Evolutionary conservation across 2,113 vertebrate species (phyloP), one percentile per base, ranked within the genome.

Genomic region (Megaceryle torquata): DNA sequence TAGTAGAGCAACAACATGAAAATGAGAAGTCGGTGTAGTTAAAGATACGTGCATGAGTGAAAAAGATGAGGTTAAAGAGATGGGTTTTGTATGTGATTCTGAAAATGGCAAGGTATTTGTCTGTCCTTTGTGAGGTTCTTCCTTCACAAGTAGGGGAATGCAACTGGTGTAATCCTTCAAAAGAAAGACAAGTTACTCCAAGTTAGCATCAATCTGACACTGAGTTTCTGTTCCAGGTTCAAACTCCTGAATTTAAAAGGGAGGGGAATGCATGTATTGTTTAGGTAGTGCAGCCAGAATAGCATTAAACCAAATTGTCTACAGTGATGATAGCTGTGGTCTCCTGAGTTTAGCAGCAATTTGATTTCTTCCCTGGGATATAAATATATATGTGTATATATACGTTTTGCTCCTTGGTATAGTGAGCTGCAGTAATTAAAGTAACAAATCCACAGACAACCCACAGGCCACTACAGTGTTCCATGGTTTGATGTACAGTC

Each of bases 371-470:
- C 67, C 48, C 41, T 11, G 51, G 56, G 64, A 90, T 33, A 59
- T 15, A 54, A 4, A 20, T n/a, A 11, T 53, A 6, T 26, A 3
- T 41, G 24, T 37, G 4, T 35, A 11, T 24, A 25, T 22, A 90
- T 28, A 37, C 63, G 31, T 69, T 95, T 89, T 48, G 21, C 37
- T 91, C 28, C 28, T 82, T 80, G 67, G 13, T 82, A 33, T 19
- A 72, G 72, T 10, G 9, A 92, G 41, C 84, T 91, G 57, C 57
- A 69, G 74, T 92, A 94, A 93, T 91, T 72, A 92, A 92, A 87
- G 88, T 78, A 87, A 80, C 82, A 72, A 92, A 95, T 87, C 78
- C 85, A 50, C 29, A 68, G 74, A 33, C 57, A 78, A 64, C 81
- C 80, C 81, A 79, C 31, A 28, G 64, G 63, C 68, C 57, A 26